These are phyloP conservation scores for Palythoa caribaeorum DNA, from an alignment of 92 coral and sea anemone species.

Conservation along the genomic window DNA sequence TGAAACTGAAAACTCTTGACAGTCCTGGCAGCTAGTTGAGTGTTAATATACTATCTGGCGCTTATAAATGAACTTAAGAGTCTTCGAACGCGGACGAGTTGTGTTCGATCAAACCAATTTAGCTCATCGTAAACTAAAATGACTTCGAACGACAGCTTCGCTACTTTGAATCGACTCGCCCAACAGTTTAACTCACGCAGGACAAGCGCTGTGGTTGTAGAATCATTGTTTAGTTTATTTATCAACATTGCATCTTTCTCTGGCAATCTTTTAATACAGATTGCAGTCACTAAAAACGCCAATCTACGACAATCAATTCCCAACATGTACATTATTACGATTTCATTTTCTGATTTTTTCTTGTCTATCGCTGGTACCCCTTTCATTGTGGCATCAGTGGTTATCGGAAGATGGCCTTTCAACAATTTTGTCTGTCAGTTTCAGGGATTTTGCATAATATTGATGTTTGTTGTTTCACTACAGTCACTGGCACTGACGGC, in stretches of 20 bases:
- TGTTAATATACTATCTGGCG: too few relatives aligned
- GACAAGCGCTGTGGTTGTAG: not conserved
- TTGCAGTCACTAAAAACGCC: not conserved
- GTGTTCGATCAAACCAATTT: too few relatives aligned
- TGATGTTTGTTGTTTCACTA: slow-evolving; percentile 67
- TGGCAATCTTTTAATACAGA: not conserved
- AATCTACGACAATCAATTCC: too few relatives aligned
- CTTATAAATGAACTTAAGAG: too few relatives aligned
- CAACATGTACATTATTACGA: too few relatives aligned
- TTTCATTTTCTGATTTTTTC: too few relatives aligned
- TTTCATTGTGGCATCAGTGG: slow-evolving; percentile 51
- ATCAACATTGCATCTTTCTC: not conserved
- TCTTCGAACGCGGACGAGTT: too few relatives aligned
- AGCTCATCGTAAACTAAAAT: not conserved
- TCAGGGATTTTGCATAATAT: slow-evolving; percentile 73
- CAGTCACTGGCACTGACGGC: slow-evolving; percentile 79
- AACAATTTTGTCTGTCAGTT: slow-evolving; percentile 62
- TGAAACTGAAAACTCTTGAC: too few relatives aligned
- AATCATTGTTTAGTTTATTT: not conserved
- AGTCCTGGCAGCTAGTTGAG: too few relatives aligned
- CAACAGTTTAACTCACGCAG: not conserved
- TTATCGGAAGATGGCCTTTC: slow-evolving; percentile 67
- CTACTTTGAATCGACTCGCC: not conserved
- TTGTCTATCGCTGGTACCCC: not conserved
- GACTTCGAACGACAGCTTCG: not conserved